phyloP scores from a whole-genome alignment of 2,797 vertebrate species.

The Vipera ursinii region DNA sequence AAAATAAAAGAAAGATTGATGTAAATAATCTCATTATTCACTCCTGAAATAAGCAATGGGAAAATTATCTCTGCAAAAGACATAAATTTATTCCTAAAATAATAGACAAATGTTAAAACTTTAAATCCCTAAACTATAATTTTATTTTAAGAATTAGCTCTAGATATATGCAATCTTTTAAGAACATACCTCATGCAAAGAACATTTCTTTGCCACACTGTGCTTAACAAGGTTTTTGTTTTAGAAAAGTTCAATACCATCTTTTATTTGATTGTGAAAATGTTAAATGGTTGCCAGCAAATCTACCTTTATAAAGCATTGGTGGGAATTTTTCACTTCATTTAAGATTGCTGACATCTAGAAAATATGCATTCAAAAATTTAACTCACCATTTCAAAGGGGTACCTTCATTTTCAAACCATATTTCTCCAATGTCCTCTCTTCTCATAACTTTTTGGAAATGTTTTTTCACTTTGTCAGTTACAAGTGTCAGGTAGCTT shows the following conservation, averaged over 20 bases:
- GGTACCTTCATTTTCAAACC: constrained; percentile 97
- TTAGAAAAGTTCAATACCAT: background rate
- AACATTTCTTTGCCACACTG: background rate
- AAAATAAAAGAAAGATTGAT: background rate
- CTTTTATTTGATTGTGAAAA: background rate
- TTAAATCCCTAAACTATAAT: background rate
- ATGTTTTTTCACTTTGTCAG: constrained; percentile 98
- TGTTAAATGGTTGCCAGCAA: background rate
- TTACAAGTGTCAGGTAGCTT: constrained; percentile 95
- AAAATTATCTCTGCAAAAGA: background rate
- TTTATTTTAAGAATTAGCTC: background rate
- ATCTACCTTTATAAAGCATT: background rate
- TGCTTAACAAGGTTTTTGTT: background rate
- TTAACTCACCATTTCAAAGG: constrained; percentile 93
- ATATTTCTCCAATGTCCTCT: constrained; percentile 94
- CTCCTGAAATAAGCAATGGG: background rate
- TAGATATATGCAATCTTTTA: background rate
- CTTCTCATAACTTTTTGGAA: constrained; percentile 93
- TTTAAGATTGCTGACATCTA: background rate
- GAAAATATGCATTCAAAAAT: constrained; percentile 1
- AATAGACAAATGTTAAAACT: background rate
- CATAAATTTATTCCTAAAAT: background rate
- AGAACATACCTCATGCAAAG: background rate
- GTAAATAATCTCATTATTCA: background rate
- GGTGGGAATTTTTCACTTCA: background rate